Evolutionary conservation across 2,113 vertebrate species (phyloP).

Genomic region (Chelonoidis abingdonii): DNA sequence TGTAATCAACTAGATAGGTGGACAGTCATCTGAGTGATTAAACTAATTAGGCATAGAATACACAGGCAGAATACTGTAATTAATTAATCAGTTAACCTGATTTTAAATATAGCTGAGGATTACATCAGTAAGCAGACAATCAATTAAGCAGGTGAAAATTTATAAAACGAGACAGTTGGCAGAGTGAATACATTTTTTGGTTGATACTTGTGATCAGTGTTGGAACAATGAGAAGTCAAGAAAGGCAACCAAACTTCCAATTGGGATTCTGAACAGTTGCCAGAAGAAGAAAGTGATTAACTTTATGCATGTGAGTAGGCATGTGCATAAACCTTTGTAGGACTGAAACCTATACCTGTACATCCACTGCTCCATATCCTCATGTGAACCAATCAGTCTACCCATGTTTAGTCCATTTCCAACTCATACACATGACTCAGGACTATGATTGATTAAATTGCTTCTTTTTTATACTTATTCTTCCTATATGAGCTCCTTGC

Average conservation of each 20-base stretch:
- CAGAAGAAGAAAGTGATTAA: background rate
- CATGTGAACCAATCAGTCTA: background rate
- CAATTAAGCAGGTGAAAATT: background rate
- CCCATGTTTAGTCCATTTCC: background rate
- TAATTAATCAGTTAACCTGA: background rate
- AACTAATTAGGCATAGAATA: background rate
- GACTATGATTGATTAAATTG: background rate
- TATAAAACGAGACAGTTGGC: background rate
- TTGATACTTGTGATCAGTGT: background rate
- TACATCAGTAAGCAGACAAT: background rate
- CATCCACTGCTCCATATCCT: rapidly evolving
- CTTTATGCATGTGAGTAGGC: background rate
- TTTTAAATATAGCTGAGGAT: background rate
- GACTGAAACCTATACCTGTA: background rate
- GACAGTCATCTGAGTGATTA: background rate
- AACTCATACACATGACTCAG: rapidly evolving
- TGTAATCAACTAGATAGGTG: background rate
- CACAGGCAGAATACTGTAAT: background rate
- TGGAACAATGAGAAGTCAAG: background rate
- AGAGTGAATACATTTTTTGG: background rate
- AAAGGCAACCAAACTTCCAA: background rate
- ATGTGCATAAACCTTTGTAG: background rate
- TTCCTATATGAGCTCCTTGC: background rate
- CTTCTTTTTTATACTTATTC: background rate
- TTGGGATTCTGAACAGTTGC: background rate